Percentiles rank a stretch among this genome's conserved stretches.
Conservation (phyloP, 2,113 vertebrate species). For the Erpornis zantholeuca region DNA sequence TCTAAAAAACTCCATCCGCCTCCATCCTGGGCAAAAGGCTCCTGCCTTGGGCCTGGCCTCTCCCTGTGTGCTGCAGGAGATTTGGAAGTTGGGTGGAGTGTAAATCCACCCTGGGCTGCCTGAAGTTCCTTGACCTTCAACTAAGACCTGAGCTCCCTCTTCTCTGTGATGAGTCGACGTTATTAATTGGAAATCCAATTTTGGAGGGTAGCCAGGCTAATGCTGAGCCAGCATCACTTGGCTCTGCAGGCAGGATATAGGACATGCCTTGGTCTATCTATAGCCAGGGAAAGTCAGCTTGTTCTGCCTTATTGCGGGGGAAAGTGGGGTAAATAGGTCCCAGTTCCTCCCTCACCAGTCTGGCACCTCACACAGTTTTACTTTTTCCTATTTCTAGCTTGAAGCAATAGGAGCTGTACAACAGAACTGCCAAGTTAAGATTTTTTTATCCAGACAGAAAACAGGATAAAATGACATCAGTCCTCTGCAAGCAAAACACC, state of each 20-base stretch:
- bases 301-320: not conserved
- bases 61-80: not conserved
- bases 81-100: not conserved
- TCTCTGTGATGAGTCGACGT: conserved; percentile 27
- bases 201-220: conserved; percentile 50
- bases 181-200: conserved; percentile 70
- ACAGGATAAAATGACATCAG: not conserved
- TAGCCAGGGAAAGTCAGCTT: conserved; percentile 17
- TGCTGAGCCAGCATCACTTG: conserved; percentile 56
- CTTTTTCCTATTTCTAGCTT: not conserved
- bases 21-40: not conserved
- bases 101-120: not conserved
- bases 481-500: not conserved
- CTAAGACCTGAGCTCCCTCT: conserved; percentile 39
- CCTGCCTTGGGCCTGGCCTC: fast-evolving
- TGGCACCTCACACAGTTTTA: not conserved
- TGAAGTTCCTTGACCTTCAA: conserved; percentile 58
- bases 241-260: conserved; percentile 54
- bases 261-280: conserved; percentile 38
- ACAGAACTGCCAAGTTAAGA: not conserved
- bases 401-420: not conserved
- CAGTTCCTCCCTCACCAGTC: not conserved
- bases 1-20: fast-evolving
- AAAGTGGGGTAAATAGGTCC: not conserved
- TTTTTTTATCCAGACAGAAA: not conserved